phyloP scores from a whole-genome alignment of 64 coral and sea anemone genomes.

The Pocillopora damicornis region DNA sequence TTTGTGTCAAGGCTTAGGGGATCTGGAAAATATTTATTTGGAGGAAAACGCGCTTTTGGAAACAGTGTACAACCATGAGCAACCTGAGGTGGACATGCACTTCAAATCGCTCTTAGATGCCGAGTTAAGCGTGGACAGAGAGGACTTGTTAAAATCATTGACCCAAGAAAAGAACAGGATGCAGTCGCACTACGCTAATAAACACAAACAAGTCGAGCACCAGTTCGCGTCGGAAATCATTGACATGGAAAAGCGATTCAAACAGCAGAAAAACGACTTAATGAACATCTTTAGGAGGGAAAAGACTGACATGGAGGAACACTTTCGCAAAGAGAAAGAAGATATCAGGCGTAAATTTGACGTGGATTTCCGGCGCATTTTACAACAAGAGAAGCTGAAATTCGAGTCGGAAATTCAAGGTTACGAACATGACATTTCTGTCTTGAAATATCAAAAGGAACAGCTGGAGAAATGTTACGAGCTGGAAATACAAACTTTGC shows the following conservation, averaged over 20 bases:
- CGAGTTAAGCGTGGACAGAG: slow-evolving; percentile 52
- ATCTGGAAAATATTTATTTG: slow-evolving; percentile 84
- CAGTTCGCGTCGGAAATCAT: slow-evolving; percentile 89
- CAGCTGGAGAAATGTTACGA: slow-evolving; percentile 82
- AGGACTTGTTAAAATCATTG: slow-evolving; percentile 53
- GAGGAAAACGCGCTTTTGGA: slow-evolving; percentile 67
- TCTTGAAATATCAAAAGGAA: slow-evolving; percentile 96
- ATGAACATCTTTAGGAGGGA: slow-evolving; percentile 95
- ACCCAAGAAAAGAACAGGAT: slow-evolving; percentile 73
- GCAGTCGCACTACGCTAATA: slow-evolving; percentile 71
- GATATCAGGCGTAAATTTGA: slow-evolving; percentile 89
- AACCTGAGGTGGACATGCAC: slow-evolving; percentile 93
- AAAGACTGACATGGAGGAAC: slow-evolving; percentile 71
- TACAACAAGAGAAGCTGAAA: slow-evolving; percentile 89
- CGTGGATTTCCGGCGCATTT: slow-evolving; percentile 72
- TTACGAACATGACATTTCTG: slow-evolving; percentile 94
- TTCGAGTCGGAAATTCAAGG: slow-evolving; percentile 91
- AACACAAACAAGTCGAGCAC: slow-evolving; percentile 76
- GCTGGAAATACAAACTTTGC: slow-evolving; percentile 87
- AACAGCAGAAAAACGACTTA: slow-evolving; percentile 95
- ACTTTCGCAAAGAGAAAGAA: slow-evolving; percentile 73
- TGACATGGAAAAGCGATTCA: slow-evolving; percentile 92
- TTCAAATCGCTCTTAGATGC: slow-evolving; percentile 70
- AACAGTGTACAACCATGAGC: slow-evolving; percentile 60
- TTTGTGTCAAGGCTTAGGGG: slow-evolving; percentile 68